A percentile compares a stretch with the other conserved stretches of the same genome.
Evolutionary conservation across 2,888 invertebrate species (phyloP).

Genomic region (Chirona hameri): DNA sequence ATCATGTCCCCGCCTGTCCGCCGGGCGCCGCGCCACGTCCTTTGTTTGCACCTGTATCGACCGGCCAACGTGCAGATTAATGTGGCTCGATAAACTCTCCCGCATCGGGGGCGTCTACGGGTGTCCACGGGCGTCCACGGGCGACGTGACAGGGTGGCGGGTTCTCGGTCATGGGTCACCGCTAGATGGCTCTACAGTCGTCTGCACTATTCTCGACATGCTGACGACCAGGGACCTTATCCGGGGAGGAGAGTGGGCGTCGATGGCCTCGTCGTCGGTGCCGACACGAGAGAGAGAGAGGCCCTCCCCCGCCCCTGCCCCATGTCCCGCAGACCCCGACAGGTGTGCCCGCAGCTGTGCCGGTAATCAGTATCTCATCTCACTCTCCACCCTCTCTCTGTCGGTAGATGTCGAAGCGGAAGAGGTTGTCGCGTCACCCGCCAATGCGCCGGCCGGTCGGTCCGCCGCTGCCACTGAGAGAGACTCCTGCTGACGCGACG

Average conservation of each 20-base stretch:
- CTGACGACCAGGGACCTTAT: too few species aligned
- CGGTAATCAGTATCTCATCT: constrained; percentile 2
- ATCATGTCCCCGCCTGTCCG: too few species aligned
- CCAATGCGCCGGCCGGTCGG: neutral
- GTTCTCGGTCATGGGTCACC: too few species aligned
- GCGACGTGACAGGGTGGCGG: too few species aligned
- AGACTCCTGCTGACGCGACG: neutral
- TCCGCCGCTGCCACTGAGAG: neutral
- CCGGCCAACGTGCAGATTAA: neutral
- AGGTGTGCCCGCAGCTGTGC: neutral
- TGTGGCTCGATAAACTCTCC: neutral
- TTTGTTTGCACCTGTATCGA: neutral
- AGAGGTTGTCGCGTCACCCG: constrained; percentile 5
- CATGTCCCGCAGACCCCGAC: neutral
- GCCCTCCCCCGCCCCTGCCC: neutral
- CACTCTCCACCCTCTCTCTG: neutral
- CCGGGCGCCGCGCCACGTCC: neutral
- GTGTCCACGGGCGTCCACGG: neutral
- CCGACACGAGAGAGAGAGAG: neutral
- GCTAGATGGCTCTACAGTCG: too few species aligned
- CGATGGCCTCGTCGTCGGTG: too few species aligned
- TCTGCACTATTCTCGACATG: too few species aligned
- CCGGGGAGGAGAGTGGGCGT: too few species aligned
- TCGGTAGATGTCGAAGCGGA: constrained; percentile 11
- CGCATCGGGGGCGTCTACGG: neutral